Conservation (phyloP, 2,113 vertebrate species). For the Anguilla japonica region DNA sequence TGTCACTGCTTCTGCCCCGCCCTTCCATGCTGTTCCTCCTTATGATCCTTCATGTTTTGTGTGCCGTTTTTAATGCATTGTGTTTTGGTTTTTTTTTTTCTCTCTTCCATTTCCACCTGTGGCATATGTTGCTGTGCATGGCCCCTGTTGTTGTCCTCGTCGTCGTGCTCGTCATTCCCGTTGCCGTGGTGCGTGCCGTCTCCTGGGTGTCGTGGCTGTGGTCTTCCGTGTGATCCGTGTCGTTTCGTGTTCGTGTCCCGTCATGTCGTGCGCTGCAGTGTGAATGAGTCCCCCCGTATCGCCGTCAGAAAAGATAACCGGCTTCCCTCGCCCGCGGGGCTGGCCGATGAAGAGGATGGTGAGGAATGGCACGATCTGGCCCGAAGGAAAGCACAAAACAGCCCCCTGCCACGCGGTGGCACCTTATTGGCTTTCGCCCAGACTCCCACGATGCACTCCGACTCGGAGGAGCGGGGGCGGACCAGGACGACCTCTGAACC, state of each 20-base stretch:
- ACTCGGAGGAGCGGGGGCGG: slow-evolving; percentile 72
- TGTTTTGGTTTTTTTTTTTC: not conserved
- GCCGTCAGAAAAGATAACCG: slow-evolving; percentile 29
- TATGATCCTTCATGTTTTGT: not conserved
- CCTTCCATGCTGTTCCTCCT: not conserved
- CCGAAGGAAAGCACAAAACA: slow-evolving; percentile 53
- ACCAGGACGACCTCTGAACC: slow-evolving; percentile 65
- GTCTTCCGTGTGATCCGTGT: not conserved
- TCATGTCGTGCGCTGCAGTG: slow-evolving; percentile 38
- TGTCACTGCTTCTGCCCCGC: not conserved
- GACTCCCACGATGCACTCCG: slow-evolving; percentile 63
- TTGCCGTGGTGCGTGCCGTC: not conserved
- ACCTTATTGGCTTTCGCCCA: slow-evolving; percentile 44
- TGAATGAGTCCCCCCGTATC: slow-evolving; percentile 46
- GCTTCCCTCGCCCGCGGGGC: slow-evolving; percentile 23
- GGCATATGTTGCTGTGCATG: not conserved
- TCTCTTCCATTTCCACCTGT: not conserved
- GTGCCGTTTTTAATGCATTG: not conserved
- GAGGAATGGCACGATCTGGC: slow-evolving; percentile 56
- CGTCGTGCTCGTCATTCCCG: not conserved
- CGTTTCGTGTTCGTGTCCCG: not conserved
- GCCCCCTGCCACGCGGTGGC: slow-evolving; percentile 42
- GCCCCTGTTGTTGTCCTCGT: not conserved
- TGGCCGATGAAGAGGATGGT: slow-evolving; percentile 28
- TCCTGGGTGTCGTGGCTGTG: not conserved